These are phyloP conservation scores for Acleris literana DNA, from an alignment of 2,888 invertebrate genomes.

Conservation along the genomic window DNA sequence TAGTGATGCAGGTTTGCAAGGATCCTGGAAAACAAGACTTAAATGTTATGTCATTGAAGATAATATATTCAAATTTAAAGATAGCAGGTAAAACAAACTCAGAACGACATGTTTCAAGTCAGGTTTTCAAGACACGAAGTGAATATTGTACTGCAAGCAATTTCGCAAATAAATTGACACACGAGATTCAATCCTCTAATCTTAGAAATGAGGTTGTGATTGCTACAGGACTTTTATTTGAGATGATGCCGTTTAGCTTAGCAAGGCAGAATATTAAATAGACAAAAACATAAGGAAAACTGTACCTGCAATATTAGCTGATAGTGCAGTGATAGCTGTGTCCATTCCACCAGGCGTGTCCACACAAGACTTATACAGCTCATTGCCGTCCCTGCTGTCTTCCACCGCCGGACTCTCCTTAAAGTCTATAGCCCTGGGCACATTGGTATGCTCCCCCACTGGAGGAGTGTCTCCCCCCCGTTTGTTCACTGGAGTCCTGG, in stretches of 20 bases:
- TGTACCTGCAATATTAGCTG: slow-evolving; percentile 50
- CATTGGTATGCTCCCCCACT: slow-evolving; percentile 59
- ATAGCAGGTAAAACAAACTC: too few relatives aligned
- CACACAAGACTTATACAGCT: slow-evolving; percentile 69
- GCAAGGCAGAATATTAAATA: background rate
- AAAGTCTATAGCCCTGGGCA: slow-evolving; percentile 75
- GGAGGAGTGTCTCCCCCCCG: slow-evolving; percentile 62
- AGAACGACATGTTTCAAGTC: too few relatives aligned
- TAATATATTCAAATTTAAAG: too few relatives aligned
- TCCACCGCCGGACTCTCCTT: slow-evolving; percentile 71
- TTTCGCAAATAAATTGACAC: too few relatives aligned
- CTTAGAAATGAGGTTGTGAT: too few relatives aligned
- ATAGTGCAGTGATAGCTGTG: slow-evolving; percentile 65
- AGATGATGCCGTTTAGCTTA: too few relatives aligned
- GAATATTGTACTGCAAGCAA: too few relatives aligned
- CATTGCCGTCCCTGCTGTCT: slow-evolving; percentile 65
- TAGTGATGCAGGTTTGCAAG: slow-evolving; percentile 67
- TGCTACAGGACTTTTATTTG: too few relatives aligned
- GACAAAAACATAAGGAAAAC: background rate
- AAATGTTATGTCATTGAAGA: too few relatives aligned
- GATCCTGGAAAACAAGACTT: slow-evolving; percentile 53
- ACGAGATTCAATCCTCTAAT: too few relatives aligned
- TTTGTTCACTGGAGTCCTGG: slow-evolving; percentile 62
- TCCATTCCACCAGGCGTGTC: slow-evolving; percentile 58
- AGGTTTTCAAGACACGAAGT: too few relatives aligned